A percentile compares a stretch with the other conserved stretches of the same genome.
Conservation (phyloP, 2,888 invertebrate species). For the Incurvaria masculella region DNA sequence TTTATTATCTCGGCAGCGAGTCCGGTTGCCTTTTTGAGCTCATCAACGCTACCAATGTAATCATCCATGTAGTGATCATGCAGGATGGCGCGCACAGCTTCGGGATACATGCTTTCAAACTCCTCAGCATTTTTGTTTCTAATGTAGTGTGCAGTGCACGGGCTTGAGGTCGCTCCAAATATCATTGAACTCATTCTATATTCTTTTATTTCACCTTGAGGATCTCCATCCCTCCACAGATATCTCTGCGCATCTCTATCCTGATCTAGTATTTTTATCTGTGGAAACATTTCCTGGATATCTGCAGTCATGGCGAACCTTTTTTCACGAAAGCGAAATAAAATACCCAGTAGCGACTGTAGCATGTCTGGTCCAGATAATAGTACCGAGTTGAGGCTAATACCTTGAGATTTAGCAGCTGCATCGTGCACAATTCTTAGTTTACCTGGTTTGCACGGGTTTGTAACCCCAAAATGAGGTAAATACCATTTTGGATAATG, state of each 20-base stretch:
- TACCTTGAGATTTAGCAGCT: constrained; percentile 16
- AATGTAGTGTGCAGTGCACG: constrained; percentile 10
- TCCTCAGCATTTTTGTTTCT: constrained; percentile 16
- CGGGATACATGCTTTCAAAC: constrained; percentile 6
- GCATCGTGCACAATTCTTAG: constrained; percentile 20
- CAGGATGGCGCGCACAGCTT: constrained; percentile 6
- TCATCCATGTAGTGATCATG: constrained; percentile 12
- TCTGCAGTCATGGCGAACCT: constrained; percentile 20
- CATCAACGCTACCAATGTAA: constrained; percentile 8
- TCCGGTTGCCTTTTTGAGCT: constrained; percentile 8
- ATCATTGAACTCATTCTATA: constrained; percentile 16
- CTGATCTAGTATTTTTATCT: constrained; percentile 15
- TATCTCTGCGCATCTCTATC: constrained; percentile 9
- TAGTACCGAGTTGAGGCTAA: constrained; percentile 18
- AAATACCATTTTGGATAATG: too few species aligned
- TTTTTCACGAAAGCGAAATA: constrained; percentile 23
- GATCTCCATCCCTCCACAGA: constrained; percentile 1
- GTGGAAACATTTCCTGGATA: constrained; percentile 12
- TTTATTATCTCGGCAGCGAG: neutral
- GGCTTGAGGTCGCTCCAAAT: constrained; percentile 14
- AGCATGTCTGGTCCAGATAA: constrained; percentile 23
- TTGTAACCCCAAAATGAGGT: constrained; percentile 17
- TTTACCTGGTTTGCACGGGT: constrained; percentile 18
- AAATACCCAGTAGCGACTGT: constrained; percentile 19
- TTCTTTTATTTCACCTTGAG: constrained; percentile 7